These are phyloP conservation scores for Thera britannica DNA, from an alignment of 2,888 invertebrate species.

Conservation along the genomic window DNA sequence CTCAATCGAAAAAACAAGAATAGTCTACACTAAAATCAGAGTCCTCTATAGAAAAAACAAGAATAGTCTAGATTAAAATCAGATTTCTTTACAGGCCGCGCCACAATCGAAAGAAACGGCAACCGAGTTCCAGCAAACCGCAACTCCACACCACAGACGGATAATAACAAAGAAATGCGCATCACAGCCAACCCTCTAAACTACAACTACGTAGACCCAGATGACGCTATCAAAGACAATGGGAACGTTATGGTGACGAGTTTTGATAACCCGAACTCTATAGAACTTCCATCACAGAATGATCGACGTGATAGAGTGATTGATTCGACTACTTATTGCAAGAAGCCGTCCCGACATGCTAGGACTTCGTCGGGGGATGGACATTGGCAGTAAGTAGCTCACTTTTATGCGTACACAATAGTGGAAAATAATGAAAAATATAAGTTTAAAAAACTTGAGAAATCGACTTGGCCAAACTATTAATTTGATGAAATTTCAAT, in stretches of 20 bases:
- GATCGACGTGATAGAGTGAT: constrained; percentile 74
- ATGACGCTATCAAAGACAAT: constrained; percentile 83
- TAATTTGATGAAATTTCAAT: too few relatives aligned
- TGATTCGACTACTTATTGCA: constrained; percentile 90
- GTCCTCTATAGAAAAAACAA: background rate
- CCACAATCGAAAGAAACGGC: constrained; percentile 85
- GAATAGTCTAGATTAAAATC: constrained; percentile 25
- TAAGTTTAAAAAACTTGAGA: too few relatives aligned
- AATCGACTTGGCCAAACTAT: too few relatives aligned
- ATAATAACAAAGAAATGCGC: constrained; percentile 86
- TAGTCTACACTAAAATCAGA: too few relatives aligned
- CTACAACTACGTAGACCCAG: constrained; percentile 88
- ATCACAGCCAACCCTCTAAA: constrained; percentile 92
- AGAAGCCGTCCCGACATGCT: constrained; percentile 79
- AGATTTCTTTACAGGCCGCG: constrained; percentile 72
- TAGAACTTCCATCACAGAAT: constrained; percentile 86
- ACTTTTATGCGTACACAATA: background rate
- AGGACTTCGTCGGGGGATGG: constrained; percentile 73
- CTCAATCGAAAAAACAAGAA: too few relatives aligned
- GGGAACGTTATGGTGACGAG: constrained; percentile 86
- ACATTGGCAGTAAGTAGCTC: constrained; percentile 79
- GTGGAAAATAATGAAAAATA: too few relatives aligned
- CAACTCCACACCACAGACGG: constrained; percentile 66
- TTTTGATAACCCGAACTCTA: constrained; percentile 90
- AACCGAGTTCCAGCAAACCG: constrained; percentile 75